Base-by-base conservation (phyloP, 2,113 vertebrate genomes). In the Micronycteris hirsuta region DNA sequence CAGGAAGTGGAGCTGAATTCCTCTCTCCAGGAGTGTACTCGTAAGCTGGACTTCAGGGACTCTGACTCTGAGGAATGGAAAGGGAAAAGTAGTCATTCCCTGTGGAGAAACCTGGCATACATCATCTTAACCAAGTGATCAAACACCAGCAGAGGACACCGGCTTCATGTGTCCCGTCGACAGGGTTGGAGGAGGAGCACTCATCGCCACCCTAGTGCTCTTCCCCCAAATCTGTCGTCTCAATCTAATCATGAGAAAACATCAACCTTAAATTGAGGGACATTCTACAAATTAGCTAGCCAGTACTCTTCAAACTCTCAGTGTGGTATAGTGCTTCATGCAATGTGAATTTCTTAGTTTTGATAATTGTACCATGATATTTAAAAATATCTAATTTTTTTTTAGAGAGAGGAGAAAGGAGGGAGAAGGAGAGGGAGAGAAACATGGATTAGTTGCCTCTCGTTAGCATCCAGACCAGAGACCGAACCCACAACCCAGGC, bases 131-230 rank as follows among this genome's bases (percentile, higher is more conserved):
- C 65, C 49, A 41, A 4, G 22, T 47, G 73, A 41, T 28, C 78
- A 54, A 56, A 41, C 11, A 45, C 28, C 58, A 73, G 5, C 22
- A 16, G 56, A 93, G 76, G 45, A 41, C 2, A 28, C 22, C 33
- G 56, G 2, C n/a, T 0, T 3, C 15, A 2, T 2, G 11, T 17
- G 28, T 0, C n/a, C 33, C 33, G 20, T n/a, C 38, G 20, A 20
- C 1, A 5, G 0, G 11, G 67, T 7, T 0, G 5, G 49, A 36
- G 61, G 49, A 71, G 36, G 83, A 45, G 41, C 15, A 19, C 4
- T 2, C 7, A 0, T 63, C 12, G 26, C 58, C 49, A 83, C 26
- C 63, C 4, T 41, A 3, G 3, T 47, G 4, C 17, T 58, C 76
- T 67, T 76, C 8, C 45, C 63, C 15, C 0, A 67, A 58, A 13